A percentile compares a stretch with the other conserved stretches of the same genome.
Evolutionary conservation across 2,797 vertebrate species (phyloP).

Genomic region (Apogon hyalosoma): DNA sequence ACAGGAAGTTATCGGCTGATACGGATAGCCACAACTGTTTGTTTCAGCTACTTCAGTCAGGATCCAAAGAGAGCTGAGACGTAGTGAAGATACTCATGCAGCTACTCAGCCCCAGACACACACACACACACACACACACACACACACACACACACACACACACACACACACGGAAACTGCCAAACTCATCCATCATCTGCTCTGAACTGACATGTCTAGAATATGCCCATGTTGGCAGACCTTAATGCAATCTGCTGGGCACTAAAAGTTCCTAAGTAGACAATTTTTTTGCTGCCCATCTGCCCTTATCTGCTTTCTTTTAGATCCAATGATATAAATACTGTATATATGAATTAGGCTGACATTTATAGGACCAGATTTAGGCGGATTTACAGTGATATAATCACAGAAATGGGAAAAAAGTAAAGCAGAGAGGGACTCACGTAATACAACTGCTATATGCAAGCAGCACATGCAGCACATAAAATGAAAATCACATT

Average conservation of each 20-base stretch:
- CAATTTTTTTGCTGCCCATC: slow-evolving; percentile 30
- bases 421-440: no score
- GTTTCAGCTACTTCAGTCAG: slow-evolving; percentile 6
- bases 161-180: slow-evolving; percentile 2
- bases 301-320: slow-evolving; percentile 16
- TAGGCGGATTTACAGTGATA: no score
- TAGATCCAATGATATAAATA: slow-evolving; percentile 7
- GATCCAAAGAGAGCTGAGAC: slow-evolving; percentile 8
- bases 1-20: slow-evolving; percentile 58
- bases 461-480: no score
- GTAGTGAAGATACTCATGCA: background rate
- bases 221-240: slow-evolving; percentile 47
- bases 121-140: slow-evolving; percentile 7
- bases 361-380: no score
- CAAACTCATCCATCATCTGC: slow-evolving; percentile 42
- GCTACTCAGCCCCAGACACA: background rate
- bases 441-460: no score
- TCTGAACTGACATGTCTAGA: slow-evolving; percentile 49
- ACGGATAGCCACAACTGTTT: slow-evolving; percentile 31
- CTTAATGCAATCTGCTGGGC: slow-evolving; percentile 44
- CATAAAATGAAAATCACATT: no score
- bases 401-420: no score
- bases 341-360: no score
- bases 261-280: slow-evolving; percentile 28
- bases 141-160: slow-evolving; percentile 12